Evolutionary conservation across 2,888 invertebrate species (phyloP).

Genomic region (Ecliptopera silaceata): DNA sequence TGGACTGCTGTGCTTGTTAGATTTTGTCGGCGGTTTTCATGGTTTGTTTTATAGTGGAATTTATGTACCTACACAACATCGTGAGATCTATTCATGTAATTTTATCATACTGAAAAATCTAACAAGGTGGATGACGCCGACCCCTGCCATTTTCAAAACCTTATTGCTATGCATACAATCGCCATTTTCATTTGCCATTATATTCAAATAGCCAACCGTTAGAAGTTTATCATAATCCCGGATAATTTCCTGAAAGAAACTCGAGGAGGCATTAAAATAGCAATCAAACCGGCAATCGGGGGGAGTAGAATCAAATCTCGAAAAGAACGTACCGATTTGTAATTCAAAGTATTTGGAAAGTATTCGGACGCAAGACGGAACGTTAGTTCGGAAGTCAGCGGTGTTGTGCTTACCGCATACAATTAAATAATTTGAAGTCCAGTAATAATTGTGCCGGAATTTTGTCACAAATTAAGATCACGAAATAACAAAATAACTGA

Average conservation of each 20-base stretch:
- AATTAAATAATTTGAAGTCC: not conserved
- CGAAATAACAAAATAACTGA: no score
- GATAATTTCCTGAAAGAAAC: constrained; percentile 60
- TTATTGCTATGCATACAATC: constrained; percentile 30
- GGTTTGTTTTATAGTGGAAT: not conserved
- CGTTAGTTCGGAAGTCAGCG: constrained; percentile 10
- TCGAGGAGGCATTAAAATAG: constrained; percentile 72
- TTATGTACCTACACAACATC: not conserved
- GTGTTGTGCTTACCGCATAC: not conserved
- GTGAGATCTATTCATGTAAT: not conserved
- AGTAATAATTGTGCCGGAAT: no score
- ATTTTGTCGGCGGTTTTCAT: not conserved
- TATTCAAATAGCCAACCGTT: constrained; percentile 35
- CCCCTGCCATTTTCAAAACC: constrained; percentile 11
- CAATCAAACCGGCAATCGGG: constrained; percentile 76
- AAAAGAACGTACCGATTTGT: constrained; percentile 78
- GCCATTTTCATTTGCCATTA: constrained; percentile 30
- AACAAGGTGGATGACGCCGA: not conserved
- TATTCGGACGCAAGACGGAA: constrained; percentile 34
- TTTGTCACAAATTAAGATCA: no score
- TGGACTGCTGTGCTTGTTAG: not conserved
- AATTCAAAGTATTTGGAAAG: constrained; percentile 63
- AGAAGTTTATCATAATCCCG: constrained; percentile 43
- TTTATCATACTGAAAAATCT: not conserved
- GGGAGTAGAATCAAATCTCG: constrained; percentile 62